Evolutionary conservation across 2,113 vertebrate genomes (phyloP), one percentile per base, ranked within the genome.

Genomic region (Patagioenas fasciata): DNA sequence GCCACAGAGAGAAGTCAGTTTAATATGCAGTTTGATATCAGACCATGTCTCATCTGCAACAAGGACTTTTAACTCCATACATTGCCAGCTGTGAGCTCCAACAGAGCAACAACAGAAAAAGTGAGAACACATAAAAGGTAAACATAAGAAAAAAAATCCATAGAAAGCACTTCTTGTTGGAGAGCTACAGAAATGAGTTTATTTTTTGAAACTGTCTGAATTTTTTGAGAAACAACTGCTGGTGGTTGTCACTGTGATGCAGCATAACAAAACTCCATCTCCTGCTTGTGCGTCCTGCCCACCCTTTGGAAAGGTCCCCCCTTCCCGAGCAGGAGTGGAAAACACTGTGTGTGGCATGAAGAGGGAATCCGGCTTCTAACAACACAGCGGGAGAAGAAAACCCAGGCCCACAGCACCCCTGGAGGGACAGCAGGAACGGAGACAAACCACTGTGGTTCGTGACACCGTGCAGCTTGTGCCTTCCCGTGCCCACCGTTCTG

Each of bases 341-440:
- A 89, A 67, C 13, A 38, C 14, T 3, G 26, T 1, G 1, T 2
- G 1, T 3, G 12, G 42, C 1, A 1, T 15, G 72, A 58, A 18
- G 32, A 51, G 32, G 21, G 44, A 60, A 53, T 20, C 54, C 44
- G 12, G 29, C 13, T 66, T 66, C n/a, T 38, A 61, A 42, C 6
- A 19, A 0, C 34, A 19, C 2, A 40, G 60, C 0, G 5, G n/a
- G 26, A 47, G n/a, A 67, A 32, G 31, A 29, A 75, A 80, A 58
- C 6, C 5, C 66, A 83, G 38, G 32, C 24, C 10, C 24, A 16
- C 34, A 36, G n/a, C 73, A 48, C 4, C 9, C 31, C 38, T 7
- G 29, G 13, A 53, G 11, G 23, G 21, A 72, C 20, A 48, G 48
- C n/a, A 91, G n/a, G 57, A 53, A 64, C 6, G 10, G 11, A 38